These are phyloP conservation scores for Lycia hirtaria DNA, from an alignment of 2,888 invertebrate species.

Conservation along the genomic window DNA sequence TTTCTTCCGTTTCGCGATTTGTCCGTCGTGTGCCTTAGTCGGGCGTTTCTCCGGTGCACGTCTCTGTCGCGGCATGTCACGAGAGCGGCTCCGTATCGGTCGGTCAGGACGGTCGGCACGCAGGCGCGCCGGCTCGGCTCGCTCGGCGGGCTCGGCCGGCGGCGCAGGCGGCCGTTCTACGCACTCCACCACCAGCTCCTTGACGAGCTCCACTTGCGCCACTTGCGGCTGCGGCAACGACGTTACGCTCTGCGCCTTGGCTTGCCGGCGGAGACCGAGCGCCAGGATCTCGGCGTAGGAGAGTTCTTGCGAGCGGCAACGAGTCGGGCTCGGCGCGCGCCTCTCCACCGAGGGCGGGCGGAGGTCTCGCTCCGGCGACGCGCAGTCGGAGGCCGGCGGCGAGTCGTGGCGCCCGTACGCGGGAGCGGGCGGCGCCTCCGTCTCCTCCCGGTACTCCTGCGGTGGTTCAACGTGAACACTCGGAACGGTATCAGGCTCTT, in stretches of 20 bases:
- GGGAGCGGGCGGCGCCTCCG: slow-evolving; percentile 36
- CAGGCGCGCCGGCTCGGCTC: slow-evolving; percentile 47
- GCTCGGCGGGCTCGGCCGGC: slow-evolving; percentile 47
- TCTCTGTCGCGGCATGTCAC: slow-evolving; percentile 72
- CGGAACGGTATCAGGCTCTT: slow-evolving; percentile 27
- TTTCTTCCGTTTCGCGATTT: slow-evolving; percentile 71
- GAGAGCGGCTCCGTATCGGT: slow-evolving; percentile 66
- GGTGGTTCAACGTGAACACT: slow-evolving; percentile 46
- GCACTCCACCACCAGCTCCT: slow-evolving; percentile 66
- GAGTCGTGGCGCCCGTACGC: not conserved
- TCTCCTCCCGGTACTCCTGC: slow-evolving; percentile 47
- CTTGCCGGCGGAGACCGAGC: slow-evolving; percentile 84
- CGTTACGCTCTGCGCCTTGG: slow-evolving; percentile 56
- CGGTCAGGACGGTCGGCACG: slow-evolving; percentile 57
- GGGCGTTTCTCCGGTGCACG: slow-evolving; percentile 72
- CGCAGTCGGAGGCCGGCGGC: slow-evolving; percentile 4
- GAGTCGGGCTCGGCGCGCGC: slow-evolving; percentile 60
- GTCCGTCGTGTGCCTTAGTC: slow-evolving; percentile 67
- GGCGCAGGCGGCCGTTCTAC: slow-evolving; percentile 56
- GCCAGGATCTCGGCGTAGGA: slow-evolving; percentile 91
- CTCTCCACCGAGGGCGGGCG: slow-evolving; percentile 48
- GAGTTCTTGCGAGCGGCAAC: slow-evolving; percentile 85
- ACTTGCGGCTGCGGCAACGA: slow-evolving; percentile 70
- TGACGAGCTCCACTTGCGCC: slow-evolving; percentile 70
- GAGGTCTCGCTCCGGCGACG: slow-evolving; percentile 39